Base-by-base conservation (phyloP, 2,113 vertebrate genomes). In the Nothobranchius kuhntae region DNA sequence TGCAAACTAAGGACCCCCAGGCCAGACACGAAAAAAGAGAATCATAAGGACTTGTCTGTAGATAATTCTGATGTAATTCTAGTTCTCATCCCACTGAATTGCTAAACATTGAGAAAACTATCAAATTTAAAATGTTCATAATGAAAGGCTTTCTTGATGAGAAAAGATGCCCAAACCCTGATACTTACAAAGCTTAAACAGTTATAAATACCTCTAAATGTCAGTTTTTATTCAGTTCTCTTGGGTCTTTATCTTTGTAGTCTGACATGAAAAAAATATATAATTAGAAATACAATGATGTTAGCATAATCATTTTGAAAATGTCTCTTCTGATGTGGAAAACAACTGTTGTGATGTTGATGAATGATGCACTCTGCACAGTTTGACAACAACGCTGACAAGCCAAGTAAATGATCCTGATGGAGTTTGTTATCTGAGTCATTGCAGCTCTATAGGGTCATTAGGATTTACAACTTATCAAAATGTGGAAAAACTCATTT, bases 1-100 rank as follows among this genome's bases (percentile, higher is more conserved):
- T 87, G 73, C 82, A 81, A 91, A 91, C 75, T 58, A 62, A 75
- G 73, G 83, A 71, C 53, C 66, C 76, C 55, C 56, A 53, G 80
- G 65, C 68, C 68, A 80, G 61, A 65, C 45, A 65, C 65, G 45
- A 50, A 65, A 77, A 72, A 74, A n/a, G 30, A 63, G 60, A 84
- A 81, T 82, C 58, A 50, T 40, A 52, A 57, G 13, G 42, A 58
- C 61, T 80, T 56, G 54, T 69, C 73, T 70, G 61, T 13, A 77
- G 82, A 80, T 82, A 78, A 76, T 72, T 80, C 82, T 81, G 74
- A 75, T 79, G 78, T 69, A 82, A 77, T 47, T 65, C 63, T 42
- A 53, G 30, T 70, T 77, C 51, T 30, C 1, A 30, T 30, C 4
- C 30, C 71, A 57, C 54, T 6, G 55, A 73, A 77, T 6, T 55